Percentiles rank a stretch among this genome's conserved stretches.
These are phyloP conservation scores for Volucella zonaria DNA, from an alignment of 2,888 invertebrate species.

Conservation along the genomic window DNA sequence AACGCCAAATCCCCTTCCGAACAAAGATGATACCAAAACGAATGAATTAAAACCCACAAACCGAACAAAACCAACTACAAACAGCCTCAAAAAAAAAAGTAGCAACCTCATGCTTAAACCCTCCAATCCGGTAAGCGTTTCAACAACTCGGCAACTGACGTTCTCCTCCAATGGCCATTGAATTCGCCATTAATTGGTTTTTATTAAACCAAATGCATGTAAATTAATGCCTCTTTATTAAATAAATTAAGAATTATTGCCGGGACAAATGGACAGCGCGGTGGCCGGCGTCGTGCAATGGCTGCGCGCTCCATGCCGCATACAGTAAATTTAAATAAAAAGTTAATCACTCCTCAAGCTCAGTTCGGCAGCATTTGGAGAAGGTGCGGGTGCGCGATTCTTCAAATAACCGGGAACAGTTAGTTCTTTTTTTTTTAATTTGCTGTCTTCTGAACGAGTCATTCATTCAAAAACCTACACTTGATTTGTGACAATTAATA, in stretches of 20 bases:
- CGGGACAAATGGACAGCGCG: constrained; percentile 52
- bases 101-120: constrained; percentile 48
- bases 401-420: constrained; percentile 19
- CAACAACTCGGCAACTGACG: constrained; percentile 37
- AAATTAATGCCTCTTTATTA: constrained; percentile 73
- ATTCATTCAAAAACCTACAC: constrained; percentile 52
- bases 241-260: constrained; percentile 73
- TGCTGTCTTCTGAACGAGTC: constrained; percentile 32
- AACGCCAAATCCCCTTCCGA: constrained; percentile 29
- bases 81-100: constrained; percentile 30
- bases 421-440: constrained; percentile 4
- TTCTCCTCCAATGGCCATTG: constrained; percentile 65
- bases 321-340: constrained; percentile 71
- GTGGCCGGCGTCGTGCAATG: constrained; percentile 31
- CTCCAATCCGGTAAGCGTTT: constrained; percentile 58
- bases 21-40: constrained; percentile 33
- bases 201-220: constrained; percentile 73
- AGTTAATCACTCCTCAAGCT: constrained; percentile 59
- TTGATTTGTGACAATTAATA: constrained; percentile 63
- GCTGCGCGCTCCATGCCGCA: constrained; percentile 38
- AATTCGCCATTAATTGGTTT: constrained; percentile 72
- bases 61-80: constrained; percentile 24
- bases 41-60: constrained; percentile 22
- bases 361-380: constrained; percentile 23
- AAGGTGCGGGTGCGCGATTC: constrained; percentile 11